These are phyloP conservation scores for Cardiocondyla obscurior DNA, from an alignment of 1,140 invertebrate genomes.

Conservation along the genomic window DNA sequence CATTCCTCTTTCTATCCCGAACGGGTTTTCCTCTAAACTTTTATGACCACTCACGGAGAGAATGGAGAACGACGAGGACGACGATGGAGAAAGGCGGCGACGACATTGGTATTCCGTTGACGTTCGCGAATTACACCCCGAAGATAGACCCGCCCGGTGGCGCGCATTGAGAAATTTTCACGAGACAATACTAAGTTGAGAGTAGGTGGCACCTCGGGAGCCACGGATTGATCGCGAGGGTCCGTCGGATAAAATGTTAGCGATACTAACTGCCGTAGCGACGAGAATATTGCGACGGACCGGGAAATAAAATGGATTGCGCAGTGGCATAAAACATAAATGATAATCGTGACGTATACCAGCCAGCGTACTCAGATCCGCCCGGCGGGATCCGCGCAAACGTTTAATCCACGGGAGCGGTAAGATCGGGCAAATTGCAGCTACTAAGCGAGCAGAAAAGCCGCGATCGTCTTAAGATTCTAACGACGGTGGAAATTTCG, in stretches of 20 bases:
- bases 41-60: conserved; percentile 54
- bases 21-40: conserved; percentile 42
- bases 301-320: background rate
- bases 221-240: conserved; percentile 64
- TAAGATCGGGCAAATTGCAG: conserved; percentile 9
- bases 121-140: conserved; percentile 70
- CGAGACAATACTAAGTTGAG: conserved; percentile 69
- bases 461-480: conserved; percentile 30
- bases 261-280: background rate
- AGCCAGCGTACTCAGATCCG: too few relatives aligned
- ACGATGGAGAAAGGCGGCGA: conserved; percentile 60
- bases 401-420: background rate
- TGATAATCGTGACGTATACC: background rate
- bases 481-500: conserved; percentile 18
- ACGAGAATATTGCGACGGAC: background rate
- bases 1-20: background rate
- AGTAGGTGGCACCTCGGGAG: conserved; percentile 50
- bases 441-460: conserved; percentile 6
- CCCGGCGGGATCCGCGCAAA: background rate
- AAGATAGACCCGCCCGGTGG: conserved; percentile 18
- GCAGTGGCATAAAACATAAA: background rate
- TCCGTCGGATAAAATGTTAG: conserved; percentile 29
- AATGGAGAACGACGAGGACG: conserved; percentile 31
- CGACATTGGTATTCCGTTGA: conserved; percentile 75
- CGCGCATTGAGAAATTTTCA: conserved; percentile 49